Conservation (phyloP, 2,797 vertebrate species). For the Otolemur crassicaudatus region DNA sequence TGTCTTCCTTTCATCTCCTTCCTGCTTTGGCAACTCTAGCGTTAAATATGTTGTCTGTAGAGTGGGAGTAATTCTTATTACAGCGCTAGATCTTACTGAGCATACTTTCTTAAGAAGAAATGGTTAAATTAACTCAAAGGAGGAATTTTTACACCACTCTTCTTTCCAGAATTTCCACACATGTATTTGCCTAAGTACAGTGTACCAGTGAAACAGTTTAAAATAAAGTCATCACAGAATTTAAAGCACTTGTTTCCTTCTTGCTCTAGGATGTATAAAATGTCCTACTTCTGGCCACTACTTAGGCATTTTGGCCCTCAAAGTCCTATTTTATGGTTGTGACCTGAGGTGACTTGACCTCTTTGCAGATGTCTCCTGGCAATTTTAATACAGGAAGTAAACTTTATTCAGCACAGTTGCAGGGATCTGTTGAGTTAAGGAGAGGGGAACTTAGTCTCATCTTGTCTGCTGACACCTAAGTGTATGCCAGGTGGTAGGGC, state of each 20-base stretch:
- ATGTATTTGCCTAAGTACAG: conserved; percentile 2
- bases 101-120: background rate
- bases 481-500: background rate
- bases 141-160: background rate
- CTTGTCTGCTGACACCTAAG: background rate
- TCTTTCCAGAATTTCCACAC: conserved; percentile 22
- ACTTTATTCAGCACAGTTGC: background rate
- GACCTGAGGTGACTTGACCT: background rate
- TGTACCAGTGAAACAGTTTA: background rate
- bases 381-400: conserved; percentile 41
- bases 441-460: background rate
- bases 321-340: background rate
- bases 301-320: background rate
- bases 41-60: background rate
- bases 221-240: conserved; percentile 54
- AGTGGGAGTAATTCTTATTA: background rate
- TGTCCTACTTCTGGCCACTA: background rate
- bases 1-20: background rate
- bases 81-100: background rate
- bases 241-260: conserved; percentile 49
- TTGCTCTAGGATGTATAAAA: conserved; percentile 26
- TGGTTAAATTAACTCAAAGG: conserved; percentile 1
- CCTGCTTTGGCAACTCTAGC: background rate
- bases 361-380: background rate
- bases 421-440: background rate